A percentile compares a stretch with the other conserved stretches of the same genome.
Conservation (phyloP, 37 sponge, comb jelly and placozoan genomes). For the Haliclona indistincta region DNA sequence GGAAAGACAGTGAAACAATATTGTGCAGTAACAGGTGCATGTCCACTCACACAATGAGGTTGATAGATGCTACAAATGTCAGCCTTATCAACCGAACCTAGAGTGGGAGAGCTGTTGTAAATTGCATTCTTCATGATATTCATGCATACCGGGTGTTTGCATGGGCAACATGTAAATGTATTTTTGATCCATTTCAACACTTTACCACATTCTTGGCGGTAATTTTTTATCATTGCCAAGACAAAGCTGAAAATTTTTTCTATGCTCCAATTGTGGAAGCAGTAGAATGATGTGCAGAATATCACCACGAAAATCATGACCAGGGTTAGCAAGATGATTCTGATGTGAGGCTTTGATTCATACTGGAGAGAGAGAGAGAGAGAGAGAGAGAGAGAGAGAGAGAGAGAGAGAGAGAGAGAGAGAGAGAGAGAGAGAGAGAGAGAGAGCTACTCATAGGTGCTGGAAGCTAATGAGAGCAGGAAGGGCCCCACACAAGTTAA, state of each 20-base stretch:
- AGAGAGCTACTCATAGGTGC: background rate
- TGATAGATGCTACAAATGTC: background rate
- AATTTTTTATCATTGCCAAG: background rate
- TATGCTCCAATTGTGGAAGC: slow-evolving; percentile 45
- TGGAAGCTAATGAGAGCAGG: no score
- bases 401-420: background rate
- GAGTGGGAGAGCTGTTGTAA: background rate
- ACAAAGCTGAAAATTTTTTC: background rate
- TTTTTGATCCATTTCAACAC: background rate
- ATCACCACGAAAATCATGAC: slow-evolving; percentile 18
- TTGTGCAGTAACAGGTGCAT: background rate
- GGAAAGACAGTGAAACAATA: background rate
- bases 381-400: background rate
- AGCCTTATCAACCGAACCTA: slow-evolving; percentile 34
- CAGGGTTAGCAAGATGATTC: slow-evolving; percentile 17
- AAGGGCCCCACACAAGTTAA: no score
- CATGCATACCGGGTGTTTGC: background rate
- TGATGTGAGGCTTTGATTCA: background rate
- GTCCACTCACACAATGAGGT: slow-evolving; percentile 23
- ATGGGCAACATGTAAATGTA: background rate
- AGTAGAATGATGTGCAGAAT: slow-evolving; percentile 61
- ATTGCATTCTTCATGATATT: background rate
- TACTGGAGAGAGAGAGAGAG: background rate
- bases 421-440: background rate
- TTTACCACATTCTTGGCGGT: background rate